A percentile compares a stretch with the other conserved stretches of the same genome.
phyloP scores from a whole-genome alignment of 2,888 invertebrate genomes.

The Drosophila borborema region DNA sequence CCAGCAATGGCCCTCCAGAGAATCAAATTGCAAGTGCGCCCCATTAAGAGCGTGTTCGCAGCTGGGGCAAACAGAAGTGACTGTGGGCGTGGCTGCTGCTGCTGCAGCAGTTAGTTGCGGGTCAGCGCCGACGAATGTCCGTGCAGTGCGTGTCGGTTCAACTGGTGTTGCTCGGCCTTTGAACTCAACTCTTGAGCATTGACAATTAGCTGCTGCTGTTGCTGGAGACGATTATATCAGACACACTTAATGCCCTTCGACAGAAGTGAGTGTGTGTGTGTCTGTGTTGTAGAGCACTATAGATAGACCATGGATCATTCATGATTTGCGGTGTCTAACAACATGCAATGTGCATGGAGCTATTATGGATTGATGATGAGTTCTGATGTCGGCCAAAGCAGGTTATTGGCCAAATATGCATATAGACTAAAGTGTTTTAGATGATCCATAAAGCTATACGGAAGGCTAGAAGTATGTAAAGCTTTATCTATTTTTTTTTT shows the following conservation, averaged over 20 bases:
- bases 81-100: conserved; percentile 22
- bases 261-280: background rate
- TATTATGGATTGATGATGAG: background rate
- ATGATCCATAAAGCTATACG: too few species aligned
- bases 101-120: conserved; percentile 48
- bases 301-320: background rate
- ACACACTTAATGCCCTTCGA: background rate
- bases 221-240: conserved; percentile 1
- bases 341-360: background rate
- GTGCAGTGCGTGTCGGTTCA: conserved; percentile 17
- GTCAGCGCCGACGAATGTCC: conserved; percentile 43
- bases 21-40: conserved; percentile 40
- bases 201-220: conserved; percentile 34
- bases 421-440: too few species aligned
- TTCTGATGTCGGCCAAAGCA: too few species aligned
- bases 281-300: background rate
- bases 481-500: too few species aligned
- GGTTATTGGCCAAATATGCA: too few species aligned
- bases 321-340: background rate
- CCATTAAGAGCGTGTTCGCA: conserved; percentile 35
- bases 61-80: conserved; percentile 1
- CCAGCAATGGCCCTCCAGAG: conserved; percentile 46
- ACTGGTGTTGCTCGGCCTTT: conserved; percentile 26
- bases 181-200: conserved; percentile 26
- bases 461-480: background rate